Conservation (phyloP, 2,888 invertebrate genomes). For the Oegoconia quadripuncta region DNA sequence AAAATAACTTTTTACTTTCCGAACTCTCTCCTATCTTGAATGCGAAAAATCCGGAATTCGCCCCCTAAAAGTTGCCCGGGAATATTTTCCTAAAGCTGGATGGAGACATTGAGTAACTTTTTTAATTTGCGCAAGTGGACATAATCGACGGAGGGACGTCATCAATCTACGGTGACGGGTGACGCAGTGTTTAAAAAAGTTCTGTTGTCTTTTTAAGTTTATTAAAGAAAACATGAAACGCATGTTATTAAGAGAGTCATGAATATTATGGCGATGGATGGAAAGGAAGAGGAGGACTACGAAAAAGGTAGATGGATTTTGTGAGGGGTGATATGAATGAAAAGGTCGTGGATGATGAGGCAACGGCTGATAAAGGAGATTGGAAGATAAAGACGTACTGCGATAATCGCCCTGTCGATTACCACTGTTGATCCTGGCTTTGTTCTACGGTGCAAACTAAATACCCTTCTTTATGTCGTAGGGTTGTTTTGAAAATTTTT, state of each 20-base stretch:
- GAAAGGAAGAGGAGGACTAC: too few relatives aligned
- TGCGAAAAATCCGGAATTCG: not conserved
- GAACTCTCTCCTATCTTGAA: conserved; percentile 2
- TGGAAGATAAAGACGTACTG: too few relatives aligned
- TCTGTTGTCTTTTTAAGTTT: not conserved
- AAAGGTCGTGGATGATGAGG: too few relatives aligned
- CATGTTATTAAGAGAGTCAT: not conserved
- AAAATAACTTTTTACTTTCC: conserved; percentile 2
- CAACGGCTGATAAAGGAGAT: too few relatives aligned
- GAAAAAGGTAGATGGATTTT: too few relatives aligned
- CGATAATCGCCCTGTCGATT: too few relatives aligned
- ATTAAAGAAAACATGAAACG: conserved; percentile 1
- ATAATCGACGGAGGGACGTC: conserved; percentile 27
- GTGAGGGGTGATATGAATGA: too few relatives aligned
- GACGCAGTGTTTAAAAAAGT: not conserved
- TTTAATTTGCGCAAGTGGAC: conserved; percentile 35
- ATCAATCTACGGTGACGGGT: conserved; percentile 26
- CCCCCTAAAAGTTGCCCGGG: conserved; percentile 7
- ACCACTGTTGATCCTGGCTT: too few relatives aligned
- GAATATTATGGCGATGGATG: too few relatives aligned
- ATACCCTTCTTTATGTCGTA: too few relatives aligned
- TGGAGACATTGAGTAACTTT: conserved; percentile 24
- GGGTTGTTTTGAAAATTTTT: too few relatives aligned
- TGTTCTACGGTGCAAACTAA: too few relatives aligned
- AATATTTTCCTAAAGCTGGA: conserved; percentile 18